These are phyloP conservation scores for Pocillopora meandrina DNA, from an alignment of 92 coral and sea anemone species.

Conservation along the genomic window DNA sequence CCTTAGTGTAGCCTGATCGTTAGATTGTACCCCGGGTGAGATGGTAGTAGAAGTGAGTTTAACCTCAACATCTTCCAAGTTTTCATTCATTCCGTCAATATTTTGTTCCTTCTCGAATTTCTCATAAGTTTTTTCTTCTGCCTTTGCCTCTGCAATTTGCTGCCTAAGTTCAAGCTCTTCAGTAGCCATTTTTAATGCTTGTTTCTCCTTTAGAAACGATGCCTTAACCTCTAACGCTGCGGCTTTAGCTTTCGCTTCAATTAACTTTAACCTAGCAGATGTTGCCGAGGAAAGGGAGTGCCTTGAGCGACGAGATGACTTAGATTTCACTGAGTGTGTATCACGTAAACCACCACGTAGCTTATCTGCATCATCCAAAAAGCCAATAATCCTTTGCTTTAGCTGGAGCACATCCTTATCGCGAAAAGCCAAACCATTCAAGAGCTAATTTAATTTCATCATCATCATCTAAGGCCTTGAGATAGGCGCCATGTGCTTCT, in stretches of 20 bases:
- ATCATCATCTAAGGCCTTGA: slow-evolving; percentile 16
- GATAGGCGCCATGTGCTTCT: slow-evolving; percentile 16
- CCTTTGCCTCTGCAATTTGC: slow-evolving; percentile 12
- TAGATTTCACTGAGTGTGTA: slow-evolving; percentile 15
- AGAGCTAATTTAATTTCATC: neutral
- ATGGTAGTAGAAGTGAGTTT: slow-evolving; percentile 11
- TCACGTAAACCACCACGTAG: neutral
- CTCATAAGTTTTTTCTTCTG: slow-evolving; percentile 68
- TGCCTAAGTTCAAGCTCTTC: slow-evolving; percentile 56
- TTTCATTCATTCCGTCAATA: slow-evolving; percentile 21
- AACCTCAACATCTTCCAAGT: slow-evolving; percentile 13
- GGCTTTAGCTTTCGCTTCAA: slow-evolving; percentile 8
- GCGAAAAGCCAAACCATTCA: slow-evolving; percentile 35
- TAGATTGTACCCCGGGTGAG: neutral
- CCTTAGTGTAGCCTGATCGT: no score
- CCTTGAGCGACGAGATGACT: slow-evolving; percentile 13
- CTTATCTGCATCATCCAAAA: slow-evolving; percentile 5
- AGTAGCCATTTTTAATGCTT: slow-evolving; percentile 29
- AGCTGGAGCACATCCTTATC: slow-evolving; percentile 33
- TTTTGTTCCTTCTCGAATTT: slow-evolving; percentile 39
- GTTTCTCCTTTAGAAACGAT: slow-evolving; percentile 14
- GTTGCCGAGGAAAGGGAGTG: neutral
- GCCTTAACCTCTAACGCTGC: slow-evolving; percentile 47
- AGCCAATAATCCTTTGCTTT: slow-evolving; percentile 48
- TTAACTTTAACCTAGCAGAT: slow-evolving; percentile 1